Evolutionary conservation across 2,797 vertebrate species (phyloP), one percentile per base, ranked within the genome.

Genomic region (Pristis pectinata): DNA sequence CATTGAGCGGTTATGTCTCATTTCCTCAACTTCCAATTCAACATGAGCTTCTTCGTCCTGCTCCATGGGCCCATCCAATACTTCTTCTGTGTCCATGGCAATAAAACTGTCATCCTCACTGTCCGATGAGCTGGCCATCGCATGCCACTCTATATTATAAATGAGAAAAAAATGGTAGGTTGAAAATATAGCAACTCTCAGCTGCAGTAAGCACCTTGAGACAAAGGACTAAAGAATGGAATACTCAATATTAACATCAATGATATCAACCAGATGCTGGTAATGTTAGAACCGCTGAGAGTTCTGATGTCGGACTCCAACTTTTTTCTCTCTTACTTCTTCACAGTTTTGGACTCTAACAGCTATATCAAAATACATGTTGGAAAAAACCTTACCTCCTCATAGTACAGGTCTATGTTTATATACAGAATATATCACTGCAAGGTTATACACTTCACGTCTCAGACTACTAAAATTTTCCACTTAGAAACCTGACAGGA

Each of bases 1-100:
- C 98, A 99, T 99, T 0, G 98, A 98, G 94, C 98, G 97, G 95
- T 96, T 96, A 56, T 97, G 97, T 89, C 95, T 96, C 30, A 95
- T 85, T 95, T 96, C 95, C 53, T 97, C 97, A 87, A 95, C 95
- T 85, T 96, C 96, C 95, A 95, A 59, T 44, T 95, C 95, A 0
- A 95, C 59, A 0, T 95, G 96, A 0, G 95, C 95, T 94, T 97
- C 98, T 27, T 97, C 96, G 0, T 98, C 98, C 70, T 96, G 97
- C 94, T 98, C 98, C 96, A 97, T 97, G 53, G 96, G 96, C 94
- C 96, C 97, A 94, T 97, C 97, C 34, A 96, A 95, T 94, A 70
- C 96, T 17, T 99, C 98, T 95, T 98, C 98, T 4, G 97, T 97
- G 95, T 99, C 98, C 97, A 99, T 98, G 17, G 98, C 98, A 98